phyloP scores from a whole-genome alignment of 1,140 invertebrate species.

The Dermatophagoides farinae region DNA sequence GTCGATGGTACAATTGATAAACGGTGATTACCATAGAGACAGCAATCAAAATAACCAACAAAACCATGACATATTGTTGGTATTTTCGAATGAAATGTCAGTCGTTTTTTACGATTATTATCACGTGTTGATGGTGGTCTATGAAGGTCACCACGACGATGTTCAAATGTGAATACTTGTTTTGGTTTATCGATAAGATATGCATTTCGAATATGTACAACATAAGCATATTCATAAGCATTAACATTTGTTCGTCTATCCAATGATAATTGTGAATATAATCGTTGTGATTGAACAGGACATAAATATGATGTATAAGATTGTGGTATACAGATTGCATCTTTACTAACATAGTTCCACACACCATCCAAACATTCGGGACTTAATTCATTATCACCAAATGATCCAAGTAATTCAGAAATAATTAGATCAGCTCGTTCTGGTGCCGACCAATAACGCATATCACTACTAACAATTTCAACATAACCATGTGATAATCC shows the following conservation, averaged over 20 bases:
- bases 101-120: conserved; percentile 44
- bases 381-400: conserved; percentile 95
- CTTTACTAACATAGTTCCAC: conserved; percentile 60
- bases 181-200: conserved; percentile 57
- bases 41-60: conserved; percentile 78
- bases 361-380: conserved; percentile 96
- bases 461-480: conserved; percentile 59
- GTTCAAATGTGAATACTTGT: conserved; percentile 61
- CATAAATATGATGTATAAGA: conserved; percentile 75
- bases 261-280: conserved; percentile 44
- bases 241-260: conserved; percentile 31
- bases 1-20: conserved; percentile 63
- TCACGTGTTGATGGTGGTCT: conserved; percentile 23
- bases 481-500: background rate
- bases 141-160: conserved; percentile 25
- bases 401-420: conserved; percentile 88
- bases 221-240: conserved; percentile 69
- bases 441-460: conserved; percentile 55
- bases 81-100: conserved; percentile 45
- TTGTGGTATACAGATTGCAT: conserved; percentile 42
- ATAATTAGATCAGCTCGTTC: conserved; percentile 76
- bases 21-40: conserved; percentile 57
- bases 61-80: conserved; percentile 75
- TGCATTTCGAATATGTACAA: conserved; percentile 75
- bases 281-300: conserved; percentile 56